A percentile compares a stretch with the other conserved stretches of the same genome.
Evolutionary conservation across 2,113 vertebrate species (phyloP).

Genomic region (Clarias batrachus): DNA sequence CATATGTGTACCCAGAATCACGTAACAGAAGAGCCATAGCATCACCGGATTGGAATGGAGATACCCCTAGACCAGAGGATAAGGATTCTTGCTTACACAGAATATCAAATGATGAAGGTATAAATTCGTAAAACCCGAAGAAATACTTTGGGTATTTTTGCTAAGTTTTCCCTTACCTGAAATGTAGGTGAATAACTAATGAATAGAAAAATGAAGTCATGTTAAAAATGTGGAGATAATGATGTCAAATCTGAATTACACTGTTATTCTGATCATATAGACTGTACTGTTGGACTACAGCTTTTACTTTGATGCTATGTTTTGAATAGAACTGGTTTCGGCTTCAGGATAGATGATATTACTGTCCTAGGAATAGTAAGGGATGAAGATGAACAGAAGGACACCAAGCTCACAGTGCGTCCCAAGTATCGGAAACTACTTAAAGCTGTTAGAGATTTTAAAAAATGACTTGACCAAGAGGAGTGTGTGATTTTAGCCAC

Average conservation of each 20-base stretch:
- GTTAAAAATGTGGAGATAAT: too few species aligned
- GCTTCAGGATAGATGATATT: too few species aligned
- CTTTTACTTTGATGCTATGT: too few species aligned
- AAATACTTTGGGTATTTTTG: not conserved
- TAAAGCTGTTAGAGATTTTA: not conserved
- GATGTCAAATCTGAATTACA: too few species aligned
- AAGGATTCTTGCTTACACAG: slow-evolving; percentile 70
- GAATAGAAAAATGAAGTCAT: not conserved
- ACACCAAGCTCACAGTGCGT: not conserved
- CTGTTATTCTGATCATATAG: too few species aligned
- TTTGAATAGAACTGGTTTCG: too few species aligned
- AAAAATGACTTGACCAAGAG: not conserved
- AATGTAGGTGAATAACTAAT: not conserved
- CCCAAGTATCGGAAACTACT: too few species aligned
- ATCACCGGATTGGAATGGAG: slow-evolving; percentile 67
- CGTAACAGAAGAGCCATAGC: slow-evolving; percentile 70
- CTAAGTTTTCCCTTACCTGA: not conserved
- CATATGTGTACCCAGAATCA: slow-evolving; percentile 73
- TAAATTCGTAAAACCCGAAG: not conserved
- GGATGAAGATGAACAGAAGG: not conserved
- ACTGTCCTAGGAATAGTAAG: not conserved
- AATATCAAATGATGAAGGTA: slow-evolving; percentile 71
- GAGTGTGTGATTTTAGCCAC: not conserved
- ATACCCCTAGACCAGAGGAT: slow-evolving; percentile 68
- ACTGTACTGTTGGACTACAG: too few species aligned